Evolutionary conservation across 2,888 invertebrate species (phyloP), one percentile per base, ranked within the genome.

Genomic region (Euplagia quadripunctaria): DNA sequence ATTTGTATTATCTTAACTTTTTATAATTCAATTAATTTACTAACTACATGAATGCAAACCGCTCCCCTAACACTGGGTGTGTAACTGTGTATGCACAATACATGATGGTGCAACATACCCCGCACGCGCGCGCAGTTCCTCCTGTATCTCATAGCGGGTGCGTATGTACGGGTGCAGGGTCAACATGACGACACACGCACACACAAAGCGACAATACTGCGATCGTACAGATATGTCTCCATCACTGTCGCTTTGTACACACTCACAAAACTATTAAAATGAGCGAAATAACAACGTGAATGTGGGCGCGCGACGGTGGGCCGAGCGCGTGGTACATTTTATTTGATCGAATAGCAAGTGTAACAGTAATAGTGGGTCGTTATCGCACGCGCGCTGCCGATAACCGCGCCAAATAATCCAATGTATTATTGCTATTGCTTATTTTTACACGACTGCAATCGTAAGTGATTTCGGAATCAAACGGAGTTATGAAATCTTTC

Each of bases 111-210:
- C 0, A 0, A 1, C 17, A 41, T 74, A 70, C 76, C 75, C 55
- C 41, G 74, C 70, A 14, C 17, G 51, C 42, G 75, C 69, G 51
- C 71, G 69, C 17, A 72, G 46, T 46, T 79, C 83, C 20, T 85
- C 79, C 5, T 78, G 81, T 64, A 94, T 93, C 89, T 94, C 93
- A 49, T 81, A 43, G 4, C 94, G 87, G 58, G 94, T 94, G 69
- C 94, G 91, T 61, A 94, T 94, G 85, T 90, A 94, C 11, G 94
- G 94, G 72, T 93, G 92, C 58, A 93, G 71, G 64, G 83, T 74
- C 68, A 88, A 66, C 84, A 80, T 80, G 4, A 16, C 46, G 9
- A 58, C 61, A 51, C 61, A 69, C 69, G 65, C 69, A 65, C 42
- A 70, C 31, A 43, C 51, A 8, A 46, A 46, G 3, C 6, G 43